Base-by-base conservation (phyloP, 2,888 invertebrate genomes). In the Lycocerus yunnanus region DNA sequence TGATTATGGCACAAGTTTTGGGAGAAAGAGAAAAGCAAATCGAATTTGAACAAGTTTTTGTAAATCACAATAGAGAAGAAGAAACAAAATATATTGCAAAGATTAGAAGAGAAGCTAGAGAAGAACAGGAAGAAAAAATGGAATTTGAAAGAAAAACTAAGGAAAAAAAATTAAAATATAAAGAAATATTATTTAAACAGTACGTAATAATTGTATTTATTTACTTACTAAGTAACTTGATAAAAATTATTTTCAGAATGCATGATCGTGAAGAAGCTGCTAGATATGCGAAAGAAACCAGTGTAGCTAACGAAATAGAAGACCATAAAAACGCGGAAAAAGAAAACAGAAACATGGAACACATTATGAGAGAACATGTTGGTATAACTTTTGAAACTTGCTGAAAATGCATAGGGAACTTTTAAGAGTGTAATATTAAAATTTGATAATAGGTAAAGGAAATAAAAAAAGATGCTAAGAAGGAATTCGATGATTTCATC, bases 311-410 rank as follows among this genome's bases (percentile, higher is more conserved):
- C 73, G 88, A 88, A 77, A 82, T 81, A 1, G 79, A 84, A 66
- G 84, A 86, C 61, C 84, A 18, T 9, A 68, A 81, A 8, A 83
- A 82, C 71, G 81, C 86, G 20, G 83, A 84, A 58, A 81, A 83
- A 74, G 88, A 88, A 77, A 83, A 81, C 1, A 80, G 84, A 66
- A 83, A 86, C 63, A 84, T 83, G 58, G 78, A 81, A 65, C 79
- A 82, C 71, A 81, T 85, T 59, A 81, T 84, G 3, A 86, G 88
- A 77, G 85, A 88, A 75, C 81, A 85, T 74, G 83, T 84, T 85
- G 70, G 83, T 88, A 5, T 82, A 87, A 61, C 83, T 85, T 66
- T 84, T 86, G 16, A 84, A 86, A 70, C 63, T 75, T 68, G 83
- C n/a, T n/a, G n/a, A 86, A 14, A 84, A 86, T 69, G 82, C 82